phyloP scores from a whole-genome alignment of 92 coral and sea anemone species.

The Paramuricea clavata region DNA sequence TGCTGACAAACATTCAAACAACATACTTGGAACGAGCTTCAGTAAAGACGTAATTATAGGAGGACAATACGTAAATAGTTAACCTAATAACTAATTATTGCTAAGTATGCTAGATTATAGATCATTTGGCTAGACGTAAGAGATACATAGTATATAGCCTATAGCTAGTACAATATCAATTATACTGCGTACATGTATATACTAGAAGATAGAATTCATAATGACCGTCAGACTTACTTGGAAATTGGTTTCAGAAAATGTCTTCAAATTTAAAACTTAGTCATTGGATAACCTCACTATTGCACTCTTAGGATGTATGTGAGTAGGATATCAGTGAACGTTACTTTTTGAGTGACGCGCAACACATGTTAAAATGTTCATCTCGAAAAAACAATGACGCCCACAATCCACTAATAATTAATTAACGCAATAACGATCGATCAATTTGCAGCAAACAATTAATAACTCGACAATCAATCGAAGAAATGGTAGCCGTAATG shows the following conservation, averaged over 20 bases:
- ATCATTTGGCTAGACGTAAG: too few species aligned
- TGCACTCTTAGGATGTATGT: not conserved
- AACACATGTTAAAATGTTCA: not conserved
- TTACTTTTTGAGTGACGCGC: not conserved
- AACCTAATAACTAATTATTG: too few species aligned
- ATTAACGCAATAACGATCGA: conserved; percentile 8
- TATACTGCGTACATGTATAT: too few species aligned
- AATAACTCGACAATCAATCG: not conserved
- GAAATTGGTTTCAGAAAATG: not conserved
- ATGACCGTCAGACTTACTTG: not conserved
- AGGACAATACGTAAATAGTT: too few species aligned
- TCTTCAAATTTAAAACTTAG: not conserved
- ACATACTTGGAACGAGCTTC: not conserved
- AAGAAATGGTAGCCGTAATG: not conserved
- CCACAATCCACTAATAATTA: not conserved
- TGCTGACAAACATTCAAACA: too few species aligned
- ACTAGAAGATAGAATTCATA: not conserved
- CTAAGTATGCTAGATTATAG: too few species aligned
- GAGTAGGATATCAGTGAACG: not conserved
- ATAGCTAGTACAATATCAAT: too few species aligned
- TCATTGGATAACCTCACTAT: not conserved
- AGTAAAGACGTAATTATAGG: too few species aligned
- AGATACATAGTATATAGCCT: too few species aligned
- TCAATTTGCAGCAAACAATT: conserved; percentile 20
- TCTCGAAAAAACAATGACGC: not conserved